These are phyloP conservation scores for Ypsolopha sequella DNA, from an alignment of 2,888 invertebrate species.

Conservation along the genomic window DNA sequence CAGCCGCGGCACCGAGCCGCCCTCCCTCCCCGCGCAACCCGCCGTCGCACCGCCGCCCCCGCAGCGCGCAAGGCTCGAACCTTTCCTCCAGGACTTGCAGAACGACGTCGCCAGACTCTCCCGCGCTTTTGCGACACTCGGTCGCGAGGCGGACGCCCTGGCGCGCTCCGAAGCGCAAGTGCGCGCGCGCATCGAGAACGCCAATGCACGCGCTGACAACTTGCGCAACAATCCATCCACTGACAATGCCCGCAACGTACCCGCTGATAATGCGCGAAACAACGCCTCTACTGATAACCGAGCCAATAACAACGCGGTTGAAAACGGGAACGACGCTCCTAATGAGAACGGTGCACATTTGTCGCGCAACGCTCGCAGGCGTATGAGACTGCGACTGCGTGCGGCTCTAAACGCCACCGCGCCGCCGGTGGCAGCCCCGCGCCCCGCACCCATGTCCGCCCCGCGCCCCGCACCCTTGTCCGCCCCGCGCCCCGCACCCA, in stretches of 20 bases:
- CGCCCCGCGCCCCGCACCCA: constrained; percentile 9
- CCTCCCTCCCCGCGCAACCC: constrained; percentile 12
- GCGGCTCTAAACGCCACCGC: constrained; percentile 31
- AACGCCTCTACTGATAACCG: background rate
- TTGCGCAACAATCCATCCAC: no score
- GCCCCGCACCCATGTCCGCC: constrained; percentile 5
- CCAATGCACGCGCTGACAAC: background rate
- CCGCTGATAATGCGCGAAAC: background rate
- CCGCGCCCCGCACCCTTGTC: constrained; percentile 5
- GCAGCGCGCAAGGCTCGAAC: constrained; percentile 23
- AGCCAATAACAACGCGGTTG: background rate
- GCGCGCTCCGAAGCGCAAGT: constrained; percentile 35
- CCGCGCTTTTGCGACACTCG: constrained; percentile 44
- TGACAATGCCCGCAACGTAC: background rate
- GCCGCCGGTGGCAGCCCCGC: constrained; percentile 12
- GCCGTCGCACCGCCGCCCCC: constrained; percentile 12
- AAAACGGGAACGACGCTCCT: background rate
- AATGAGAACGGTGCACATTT: constrained; percentile 11
- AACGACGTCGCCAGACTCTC: constrained; percentile 45
- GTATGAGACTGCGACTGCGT: constrained; percentile 42
- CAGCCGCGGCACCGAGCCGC: constrained; percentile 29
- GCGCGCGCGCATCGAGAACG: constrained; percentile 26
- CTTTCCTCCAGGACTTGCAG: constrained; percentile 43
- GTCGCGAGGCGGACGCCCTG: constrained; percentile 37
- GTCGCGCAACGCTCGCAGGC: constrained; percentile 47